Evolutionary conservation across 2,888 invertebrate genomes (phyloP), one percentile per base, ranked within the genome.

Genomic region (Dione juno): DNA sequence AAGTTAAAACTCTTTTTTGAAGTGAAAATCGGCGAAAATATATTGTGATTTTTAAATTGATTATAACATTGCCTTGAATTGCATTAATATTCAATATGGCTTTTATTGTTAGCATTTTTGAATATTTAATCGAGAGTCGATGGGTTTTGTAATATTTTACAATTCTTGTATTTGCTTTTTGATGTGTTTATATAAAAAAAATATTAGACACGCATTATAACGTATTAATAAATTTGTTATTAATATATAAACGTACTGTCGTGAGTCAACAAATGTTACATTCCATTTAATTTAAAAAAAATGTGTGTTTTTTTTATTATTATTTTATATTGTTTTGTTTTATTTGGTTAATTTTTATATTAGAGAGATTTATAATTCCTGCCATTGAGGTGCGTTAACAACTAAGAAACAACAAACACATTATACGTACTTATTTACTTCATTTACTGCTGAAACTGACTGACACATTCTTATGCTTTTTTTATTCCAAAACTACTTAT

Each of bases 231-330:
- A 37, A n/a, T 1, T 9, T 48, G 48, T 54, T 54, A 11, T 21
- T 21, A 45, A 3, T 14, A 52, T 13, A 37, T 16, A 37, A 57
- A 11, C 37, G 16, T 57, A 16, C 11, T 37, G 37, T 43, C 45
- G 61, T 61, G 11, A 61, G 61, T 61, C 45, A 35, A 45, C 28
- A 61, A 28, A 45, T 45, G 61, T 61, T 61, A 61, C 61, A 61
- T 61, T 61, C 61, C 61, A 61, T 45, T 45, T 45, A 35, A 11
- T 45, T 45, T 61, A 16, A 5, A 7, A 41, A 41, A 41, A 2
- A n/a, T 59, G 28, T 37, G 13, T 21, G 6, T 19, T 19, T 40
- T 40, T 8, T 43, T 43, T 28, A 43, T 8, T 16, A 16, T 21
- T 45, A 28, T 61, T 43, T 14, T 59, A 14, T 59, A 21, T 59